Percentiles rank a stretch among this genome's conserved stretches.
phyloP scores from a whole-genome alignment of 1,140 invertebrate species.

The Panonychus citri region DNA sequence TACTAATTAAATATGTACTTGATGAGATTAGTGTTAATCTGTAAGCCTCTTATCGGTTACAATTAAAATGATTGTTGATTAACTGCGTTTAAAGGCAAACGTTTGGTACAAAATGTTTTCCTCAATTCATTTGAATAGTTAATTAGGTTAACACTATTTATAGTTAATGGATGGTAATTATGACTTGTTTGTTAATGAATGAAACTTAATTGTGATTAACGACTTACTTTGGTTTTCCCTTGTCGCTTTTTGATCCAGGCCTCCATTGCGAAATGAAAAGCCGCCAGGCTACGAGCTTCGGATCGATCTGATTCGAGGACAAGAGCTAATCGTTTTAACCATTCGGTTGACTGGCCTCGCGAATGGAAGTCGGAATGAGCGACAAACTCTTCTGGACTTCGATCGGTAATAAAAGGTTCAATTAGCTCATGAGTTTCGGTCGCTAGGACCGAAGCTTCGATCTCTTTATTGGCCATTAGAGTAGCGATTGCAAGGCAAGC shows the following conservation, averaged over 20 bases:
- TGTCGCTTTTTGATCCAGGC: constrained; percentile 92
- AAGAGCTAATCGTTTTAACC: constrained; percentile 75
- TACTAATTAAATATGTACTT: too few species aligned
- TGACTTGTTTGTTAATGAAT: background rate
- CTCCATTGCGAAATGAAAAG: constrained; percentile 99
- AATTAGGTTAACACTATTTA: too few species aligned
- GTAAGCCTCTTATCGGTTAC: too few species aligned
- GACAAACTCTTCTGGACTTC: constrained; percentile 85
- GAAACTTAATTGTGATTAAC: background rate
- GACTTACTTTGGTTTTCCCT: constrained; percentile 52
- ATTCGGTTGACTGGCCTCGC: constrained; percentile 86
- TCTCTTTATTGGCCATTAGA: constrained; percentile 90
- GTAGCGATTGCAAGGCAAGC: constrained; percentile 91
- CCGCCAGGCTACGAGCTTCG: constrained; percentile 83
- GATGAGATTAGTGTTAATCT: too few species aligned
- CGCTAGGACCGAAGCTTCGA: constrained; percentile 81
- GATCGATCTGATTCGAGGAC: constrained; percentile 85
- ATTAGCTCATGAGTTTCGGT: constrained; percentile 85
- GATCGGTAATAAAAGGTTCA: constrained; percentile 79
- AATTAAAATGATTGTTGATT: too few species aligned
- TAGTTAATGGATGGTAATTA: background rate
- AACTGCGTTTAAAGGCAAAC: too few species aligned
- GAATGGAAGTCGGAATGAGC: constrained; percentile 62
- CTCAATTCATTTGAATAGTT: too few species aligned
- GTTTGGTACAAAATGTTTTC: too few species aligned